Evolutionary conservation across 2,797 vertebrate genomes (phyloP).

Genomic region (Phoebastria nigripes): DNA sequence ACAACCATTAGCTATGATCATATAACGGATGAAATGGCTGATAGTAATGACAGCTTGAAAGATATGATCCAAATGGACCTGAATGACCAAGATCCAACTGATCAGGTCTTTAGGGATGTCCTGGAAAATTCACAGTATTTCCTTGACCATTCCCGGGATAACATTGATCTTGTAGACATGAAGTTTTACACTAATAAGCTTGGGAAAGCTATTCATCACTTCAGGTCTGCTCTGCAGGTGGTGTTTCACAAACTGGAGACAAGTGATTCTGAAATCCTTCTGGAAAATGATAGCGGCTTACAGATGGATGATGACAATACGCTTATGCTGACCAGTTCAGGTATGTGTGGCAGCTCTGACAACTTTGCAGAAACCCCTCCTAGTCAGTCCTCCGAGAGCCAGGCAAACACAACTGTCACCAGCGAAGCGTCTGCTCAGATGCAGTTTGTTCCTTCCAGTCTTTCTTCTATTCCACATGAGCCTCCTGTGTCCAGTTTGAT

Average conservation of each 20-base stretch:
- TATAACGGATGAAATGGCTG: constrained; percentile 62
- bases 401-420: constrained; percentile 62
- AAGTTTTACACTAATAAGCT: constrained; percentile 85
- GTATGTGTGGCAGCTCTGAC: constrained; percentile 66
- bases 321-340: constrained; percentile 66
- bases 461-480: constrained; percentile 60
- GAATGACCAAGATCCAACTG: constrained; percentile 77
- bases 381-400: constrained; percentile 71
- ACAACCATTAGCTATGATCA: constrained; percentile 61
- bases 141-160: constrained; percentile 73
- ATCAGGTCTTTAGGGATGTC: constrained; percentile 76
- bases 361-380: constrained; percentile 71
- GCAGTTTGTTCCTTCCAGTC: constrained; percentile 40
- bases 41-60: constrained; percentile 72
- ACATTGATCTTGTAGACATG: constrained; percentile 72
- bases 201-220: constrained; percentile 84
- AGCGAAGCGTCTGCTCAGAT: constrained; percentile 53
- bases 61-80: constrained; percentile 80
- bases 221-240: constrained; percentile 85
- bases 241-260: constrained; percentile 87
- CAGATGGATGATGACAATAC: constrained; percentile 66
- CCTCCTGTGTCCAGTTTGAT: constrained; percentile 51
- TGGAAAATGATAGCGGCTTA: constrained; percentile 73
- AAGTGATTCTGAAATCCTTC: constrained; percentile 70
- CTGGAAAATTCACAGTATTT: constrained; percentile 77